phyloP scores from a whole-genome alignment of 2,888 invertebrate species.

The Ichneumoninae sp. region DNA sequence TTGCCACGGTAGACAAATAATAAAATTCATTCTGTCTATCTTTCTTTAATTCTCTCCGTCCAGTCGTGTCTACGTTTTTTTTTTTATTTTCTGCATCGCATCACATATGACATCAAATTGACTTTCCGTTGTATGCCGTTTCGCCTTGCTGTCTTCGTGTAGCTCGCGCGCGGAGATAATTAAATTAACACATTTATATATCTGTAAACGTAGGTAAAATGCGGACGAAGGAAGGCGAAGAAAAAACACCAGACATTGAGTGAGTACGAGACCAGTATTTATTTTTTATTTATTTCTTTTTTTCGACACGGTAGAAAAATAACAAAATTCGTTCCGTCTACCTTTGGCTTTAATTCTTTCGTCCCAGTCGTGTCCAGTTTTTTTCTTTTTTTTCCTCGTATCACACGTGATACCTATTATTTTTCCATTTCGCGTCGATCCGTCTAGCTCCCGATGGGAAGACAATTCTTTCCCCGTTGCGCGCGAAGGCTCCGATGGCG shows the following conservation, averaged over 20 bases:
- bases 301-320: background rate
- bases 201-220: slow-evolving; percentile 28
- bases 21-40: too few species aligned
- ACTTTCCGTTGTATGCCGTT: too few species aligned
- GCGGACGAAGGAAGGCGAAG: slow-evolving; percentile 6
- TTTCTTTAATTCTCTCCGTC: too few species aligned
- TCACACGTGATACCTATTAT: slow-evolving; percentile 37
- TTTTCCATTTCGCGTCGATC: slow-evolving; percentile 39
- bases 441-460: slow-evolving; percentile 45
- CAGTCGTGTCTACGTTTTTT: too few species aligned
- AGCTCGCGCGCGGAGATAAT: slow-evolving; percentile 72
- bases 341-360: slow-evolving; percentile 41
- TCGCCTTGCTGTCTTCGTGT: slow-evolving; percentile 70
- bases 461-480: slow-evolving; percentile 61
- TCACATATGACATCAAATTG: too few species aligned
- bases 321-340: background rate
- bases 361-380: slow-evolving; percentile 21
- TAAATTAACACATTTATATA: slow-evolving; percentile 76
- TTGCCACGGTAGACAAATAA: too few species aligned
- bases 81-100: too few species aligned
- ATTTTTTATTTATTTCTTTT: background rate
- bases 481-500: slow-evolving; percentile 62
- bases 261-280: background rate
- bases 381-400: slow-evolving; percentile 24
- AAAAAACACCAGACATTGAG: background rate